Base-by-base conservation (phyloP, 2,888 invertebrate species). In the Eristalis tenax region DNA sequence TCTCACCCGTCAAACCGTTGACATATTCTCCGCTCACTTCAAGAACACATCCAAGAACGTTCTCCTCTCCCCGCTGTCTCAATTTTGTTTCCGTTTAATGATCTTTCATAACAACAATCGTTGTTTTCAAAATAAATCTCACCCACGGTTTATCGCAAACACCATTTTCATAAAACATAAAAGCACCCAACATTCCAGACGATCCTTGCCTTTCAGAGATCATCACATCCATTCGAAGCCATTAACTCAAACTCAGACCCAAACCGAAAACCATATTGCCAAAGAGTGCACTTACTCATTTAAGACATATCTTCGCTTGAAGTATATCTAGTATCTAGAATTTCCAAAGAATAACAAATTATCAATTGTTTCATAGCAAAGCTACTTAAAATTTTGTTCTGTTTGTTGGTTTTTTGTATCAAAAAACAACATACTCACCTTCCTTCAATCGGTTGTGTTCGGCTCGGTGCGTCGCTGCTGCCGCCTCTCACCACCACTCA, bases 341-440 rank as follows among this genome's bases (percentile, higher is more conserved):
- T 82, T 86, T 86, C 86, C 86, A 82, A 83, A 79, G 87, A 87
- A 87, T 76, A 87, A 87, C 87, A 87, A 87, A 83, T 87, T 87
- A 83, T 83, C 87, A 80, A 87, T 87, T 83, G 76, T 82, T 83
- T 80, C 78, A 71, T 50, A 8, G 35, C 43, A 71, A 79, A 87
- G 83, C 83, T 87, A 87, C 87, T 87, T 87, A 87, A 83, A 86
- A 83, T 70, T 66, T 18, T 18, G 64, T 73, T 86, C 71, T 87
- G 87, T 87, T 83, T 87, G 87, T 87, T 87, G 83, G 79, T 83
- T 87, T 83, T 87, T 73, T 83, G 71, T 87, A 86, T 80, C 18
- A 79, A 87, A 83, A 83, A 83, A 73, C 79, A 83, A 87, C 83
- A 87, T 73, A 79, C 79, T 79, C 83, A 75, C 18, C 50, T 18